Evolutionary conservation across 2,113 vertebrate genomes (phyloP).

Genomic region (Melierax canorus): DNA sequence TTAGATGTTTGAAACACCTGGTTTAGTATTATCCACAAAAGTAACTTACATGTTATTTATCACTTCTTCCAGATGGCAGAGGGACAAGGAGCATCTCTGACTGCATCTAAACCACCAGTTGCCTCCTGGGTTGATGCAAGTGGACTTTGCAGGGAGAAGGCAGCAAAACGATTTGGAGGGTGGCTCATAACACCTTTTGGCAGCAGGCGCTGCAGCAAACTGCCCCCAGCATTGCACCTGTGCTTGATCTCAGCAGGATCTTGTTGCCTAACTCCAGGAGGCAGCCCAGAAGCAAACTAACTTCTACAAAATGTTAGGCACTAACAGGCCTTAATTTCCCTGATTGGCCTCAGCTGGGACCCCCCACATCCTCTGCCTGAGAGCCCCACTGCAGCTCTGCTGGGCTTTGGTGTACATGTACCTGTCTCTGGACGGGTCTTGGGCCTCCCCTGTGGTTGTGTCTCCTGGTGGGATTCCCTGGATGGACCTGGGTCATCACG

Average conservation of each 20-base stretch:
- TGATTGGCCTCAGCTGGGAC: not conserved
- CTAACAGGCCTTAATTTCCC: not conserved
- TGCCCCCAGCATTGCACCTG: not conserved
- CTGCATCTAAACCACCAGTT: not conserved
- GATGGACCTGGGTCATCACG: not conserved
- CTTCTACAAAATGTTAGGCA: not conserved
- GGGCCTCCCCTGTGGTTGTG: not conserved
- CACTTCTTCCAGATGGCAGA: not conserved
- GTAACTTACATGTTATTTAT: not conserved
- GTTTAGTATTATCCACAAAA: not conserved
- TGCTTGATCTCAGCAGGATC: not conserved
- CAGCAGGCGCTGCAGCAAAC: not conserved
- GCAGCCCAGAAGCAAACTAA: not conserved
- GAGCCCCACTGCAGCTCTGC: not conserved
- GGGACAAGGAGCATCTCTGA: not conserved
- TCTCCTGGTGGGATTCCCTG: not conserved
- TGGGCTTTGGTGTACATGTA: not conserved
- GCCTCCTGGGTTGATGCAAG: not conserved
- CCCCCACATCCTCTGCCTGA: accelerated
- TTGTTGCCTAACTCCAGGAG: not conserved
- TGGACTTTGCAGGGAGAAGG: not conserved
- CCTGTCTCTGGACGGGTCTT: not conserved
- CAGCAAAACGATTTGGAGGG: not conserved
- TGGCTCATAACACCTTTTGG: not conserved
- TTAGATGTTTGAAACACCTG: not conserved